Percentiles rank a stretch among this genome's conserved stretches.
Conservation (phyloP, 2,113 vertebrate species). For the Dunckerocampus dactyliophorus region DNA sequence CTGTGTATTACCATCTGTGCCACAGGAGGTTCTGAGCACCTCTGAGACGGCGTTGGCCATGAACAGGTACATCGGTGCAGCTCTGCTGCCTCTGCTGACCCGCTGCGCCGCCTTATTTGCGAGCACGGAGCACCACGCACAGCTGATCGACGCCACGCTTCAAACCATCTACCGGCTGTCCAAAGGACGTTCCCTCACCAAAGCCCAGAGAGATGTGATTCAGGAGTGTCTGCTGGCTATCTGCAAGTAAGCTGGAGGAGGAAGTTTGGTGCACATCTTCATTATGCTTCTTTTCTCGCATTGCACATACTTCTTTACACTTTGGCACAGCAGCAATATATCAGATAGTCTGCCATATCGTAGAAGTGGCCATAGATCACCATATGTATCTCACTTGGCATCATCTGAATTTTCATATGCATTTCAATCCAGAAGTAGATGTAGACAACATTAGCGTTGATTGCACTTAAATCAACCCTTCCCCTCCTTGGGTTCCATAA, state of each 20-base stretch:
- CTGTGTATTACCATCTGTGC: constrained; percentile 5
- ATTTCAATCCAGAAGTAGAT: not conserved
- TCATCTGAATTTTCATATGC: not conserved
- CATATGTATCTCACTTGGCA: too few species aligned
- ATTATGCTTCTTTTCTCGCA: too few species aligned
- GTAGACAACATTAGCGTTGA: too few species aligned
- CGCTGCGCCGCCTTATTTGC: constrained; percentile 91
- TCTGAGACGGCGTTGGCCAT: constrained; percentile 91
- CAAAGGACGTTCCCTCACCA: constrained; percentile 94
- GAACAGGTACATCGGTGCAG: constrained; percentile 90
- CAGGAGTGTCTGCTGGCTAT: constrained; percentile 93
- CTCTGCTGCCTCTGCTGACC: constrained; percentile 90
- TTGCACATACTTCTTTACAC: too few species aligned
- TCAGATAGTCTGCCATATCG: not conserved
- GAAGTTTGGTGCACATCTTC: not conserved
- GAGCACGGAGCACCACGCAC: constrained; percentile 85
- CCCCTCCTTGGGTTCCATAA: too few species aligned
- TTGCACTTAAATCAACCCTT: too few species aligned
- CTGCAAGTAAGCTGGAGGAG: constrained; percentile 80
- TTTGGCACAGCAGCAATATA: too few species aligned
- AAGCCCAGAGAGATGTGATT: constrained; percentile 93
- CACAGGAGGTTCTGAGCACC: constrained; percentile 86
- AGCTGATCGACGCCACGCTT: constrained; percentile 87
- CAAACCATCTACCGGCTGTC: constrained; percentile 95
- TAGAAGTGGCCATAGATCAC: too few species aligned